Base-by-base conservation (phyloP, 2,888 invertebrate species). In the Phania funesta region DNA sequence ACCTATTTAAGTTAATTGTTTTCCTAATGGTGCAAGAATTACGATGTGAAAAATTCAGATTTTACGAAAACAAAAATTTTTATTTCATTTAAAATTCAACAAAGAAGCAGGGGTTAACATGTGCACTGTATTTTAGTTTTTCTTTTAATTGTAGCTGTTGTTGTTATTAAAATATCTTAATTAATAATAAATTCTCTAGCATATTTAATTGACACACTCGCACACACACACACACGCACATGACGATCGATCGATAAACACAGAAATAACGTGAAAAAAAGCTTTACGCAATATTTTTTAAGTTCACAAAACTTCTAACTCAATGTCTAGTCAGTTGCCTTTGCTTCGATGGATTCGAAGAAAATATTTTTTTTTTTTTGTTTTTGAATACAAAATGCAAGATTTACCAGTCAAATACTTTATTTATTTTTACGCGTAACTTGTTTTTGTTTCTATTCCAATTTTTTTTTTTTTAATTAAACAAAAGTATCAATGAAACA, bases 401-500 rank as follows among this genome's bases (percentile, higher is more conserved):
- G n/a, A n/a, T n/a, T n/a, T n/a, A n/a, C n/a, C n/a, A n/a, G n/a
- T n/a, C n/a, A n/a, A n/a, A 11, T n/a, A 2, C 6, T 26, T n/a
- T 2, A 38, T 1, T 13, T 3, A 32, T 24, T 18, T 32, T 52
- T 67, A 68, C 52, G 67, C 81, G 62, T 64, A 74, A 64, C 73
- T 74, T 50, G 73, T 56, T 73, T 67, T 56, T 46, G n/a, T n/a
- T n/a, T n/a, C n/a, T n/a, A n/a, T n/a, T n/a, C n/a, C n/a, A n/a
- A 56, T 54, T 44, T 22, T 58, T 44, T 75, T 75, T 16, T 58
- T 71, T 75, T 22, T 62, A 64, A 44, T 68, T 62, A 46, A 56
- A 46, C 44, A 79, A 74, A 58, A 58, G 52, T 48, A 74, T 50
- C 46, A 24, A 64, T 48, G 75, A 70, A 18, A 64, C 48, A 73